Base-by-base conservation (phyloP, 2,888 invertebrate species). In the Rhopalosiphum nymphaeae region DNA sequence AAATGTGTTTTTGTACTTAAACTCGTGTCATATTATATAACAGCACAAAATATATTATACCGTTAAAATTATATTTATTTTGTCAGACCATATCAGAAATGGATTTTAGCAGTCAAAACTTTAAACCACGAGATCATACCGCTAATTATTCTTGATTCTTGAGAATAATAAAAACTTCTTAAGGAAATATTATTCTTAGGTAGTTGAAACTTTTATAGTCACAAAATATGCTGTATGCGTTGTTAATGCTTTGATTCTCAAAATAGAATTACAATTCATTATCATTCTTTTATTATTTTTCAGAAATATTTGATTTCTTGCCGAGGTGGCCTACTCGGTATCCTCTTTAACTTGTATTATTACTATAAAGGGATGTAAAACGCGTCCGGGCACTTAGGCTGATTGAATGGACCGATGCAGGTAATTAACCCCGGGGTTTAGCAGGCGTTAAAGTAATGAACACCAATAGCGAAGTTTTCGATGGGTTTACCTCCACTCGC, bases 391-490 rank as follows among this genome's bases (percentile, higher is more conserved):
- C 92, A 93, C 92, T 93, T 89, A 93, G 88, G 16, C 92, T 89
- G 89, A 93, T 93, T 93, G 89, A 93, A 93, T n/a, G 53, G 67
- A 78, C 3, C 56, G 57, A 11, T 42, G 61, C 11, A 16, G 78
- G 61, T 88, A 92, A 88, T 92, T 88, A 92, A 87, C 92, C 67
- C 25, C 21, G 88, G 26, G 92, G 87, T 88, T 92, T 92, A 29
- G 49, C 61, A 25, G 67, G 92, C 26, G 87, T 87, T 92, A 67
- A 87, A 92, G 88, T 92, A 92, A 92, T 67, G 92, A 87, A 88
- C 91, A 29, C 84, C 29, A 16, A 36, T 56, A 78, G 36, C 46
- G 36, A 92, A 92, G 87, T 92, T 88, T 88, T 61, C 86, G n/a
- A 46, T 49, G 87, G 87, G 25, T 84, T 53, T 84, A 42, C 49